Percentiles rank a stretch among this genome's conserved stretches.
phyloP scores from a whole-genome alignment of 2,113 vertebrate species.

The Rhineura floridana region DNA sequence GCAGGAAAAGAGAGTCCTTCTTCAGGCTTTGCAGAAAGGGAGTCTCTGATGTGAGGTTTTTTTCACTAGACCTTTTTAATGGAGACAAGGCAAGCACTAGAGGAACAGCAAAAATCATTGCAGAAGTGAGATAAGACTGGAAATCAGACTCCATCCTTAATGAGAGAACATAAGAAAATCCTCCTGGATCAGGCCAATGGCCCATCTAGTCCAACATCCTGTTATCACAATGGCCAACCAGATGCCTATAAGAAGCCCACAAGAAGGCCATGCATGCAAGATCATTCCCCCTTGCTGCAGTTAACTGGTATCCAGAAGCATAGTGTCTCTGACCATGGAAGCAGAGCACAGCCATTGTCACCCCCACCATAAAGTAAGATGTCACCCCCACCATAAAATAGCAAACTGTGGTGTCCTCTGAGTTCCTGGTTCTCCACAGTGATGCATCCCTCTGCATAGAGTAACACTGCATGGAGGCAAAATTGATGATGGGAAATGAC shows the following conservation, averaged over 20 bases:
- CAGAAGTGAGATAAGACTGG: neutral
- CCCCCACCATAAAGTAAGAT: no score
- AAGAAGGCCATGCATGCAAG: no score
- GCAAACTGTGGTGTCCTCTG: neutral
- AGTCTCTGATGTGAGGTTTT: neutral
- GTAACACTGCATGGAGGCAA: neutral
- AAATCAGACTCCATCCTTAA: neutral
- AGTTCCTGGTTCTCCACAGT: neutral
- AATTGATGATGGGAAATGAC: neutral
- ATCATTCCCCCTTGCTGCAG: no score
- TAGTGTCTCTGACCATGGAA: no score
- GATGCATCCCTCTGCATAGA: neutral
- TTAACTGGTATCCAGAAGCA: no score
- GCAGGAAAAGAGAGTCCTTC: no score
- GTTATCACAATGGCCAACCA: no score
- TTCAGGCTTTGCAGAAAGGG: neutral
- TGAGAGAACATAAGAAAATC: neutral
- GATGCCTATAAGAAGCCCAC: no score
- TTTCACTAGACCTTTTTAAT: slow-evolving; percentile 6
- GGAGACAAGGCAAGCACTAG: neutral
- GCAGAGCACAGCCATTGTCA: no score
- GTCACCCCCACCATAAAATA: no score
- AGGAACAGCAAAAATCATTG: neutral
- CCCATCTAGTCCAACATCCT: no score
- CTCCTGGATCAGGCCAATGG: no score